phyloP scores from a whole-genome alignment of 2,797 vertebrate genomes.

The Enteromius mattozi region DNA sequence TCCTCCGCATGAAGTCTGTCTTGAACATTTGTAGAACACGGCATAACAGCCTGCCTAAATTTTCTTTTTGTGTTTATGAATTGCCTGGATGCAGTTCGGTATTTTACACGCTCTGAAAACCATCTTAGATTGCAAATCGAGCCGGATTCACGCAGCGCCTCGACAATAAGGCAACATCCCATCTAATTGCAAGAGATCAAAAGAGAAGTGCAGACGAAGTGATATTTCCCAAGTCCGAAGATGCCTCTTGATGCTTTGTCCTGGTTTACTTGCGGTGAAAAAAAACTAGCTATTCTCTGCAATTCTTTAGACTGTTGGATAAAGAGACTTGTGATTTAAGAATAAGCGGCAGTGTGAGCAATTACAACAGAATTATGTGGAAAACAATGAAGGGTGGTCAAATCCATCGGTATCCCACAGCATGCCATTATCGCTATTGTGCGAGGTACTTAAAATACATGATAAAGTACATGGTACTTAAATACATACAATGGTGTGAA shows the following conservation, averaged over 20 bases:
- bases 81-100: not conserved
- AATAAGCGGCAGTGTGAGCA: slow-evolving; percentile 27
- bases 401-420: slow-evolving; percentile 39
- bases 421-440: slow-evolving; percentile 36
- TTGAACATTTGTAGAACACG: not conserved
- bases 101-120: not conserved
- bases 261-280: not conserved
- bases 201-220: not conserved
- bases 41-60: slow-evolving; percentile 24
- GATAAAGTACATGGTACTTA: slow-evolving; percentile 19
- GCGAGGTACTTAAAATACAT: slow-evolving; percentile 23
- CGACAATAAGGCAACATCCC: not conserved
- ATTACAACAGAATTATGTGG: slow-evolving; percentile 44
- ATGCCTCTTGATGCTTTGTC: not conserved
- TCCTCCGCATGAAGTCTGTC: slow-evolving; percentile 27
- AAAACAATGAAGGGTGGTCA: slow-evolving; percentile 28
- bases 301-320: slow-evolving; percentile 21
- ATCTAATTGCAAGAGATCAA: slow-evolving; percentile 12
- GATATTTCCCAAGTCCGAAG: not conserved
- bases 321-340: slow-evolving; percentile 31
- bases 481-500: slow-evolving; percentile 3
- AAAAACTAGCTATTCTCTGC: not conserved
- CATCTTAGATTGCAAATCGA: not conserved
- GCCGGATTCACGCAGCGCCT: not conserved
- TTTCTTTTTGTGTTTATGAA: slow-evolving; percentile 29